Base-by-base conservation (phyloP, 2,888 invertebrate species). In the Hypomecis atomaria region DNA sequence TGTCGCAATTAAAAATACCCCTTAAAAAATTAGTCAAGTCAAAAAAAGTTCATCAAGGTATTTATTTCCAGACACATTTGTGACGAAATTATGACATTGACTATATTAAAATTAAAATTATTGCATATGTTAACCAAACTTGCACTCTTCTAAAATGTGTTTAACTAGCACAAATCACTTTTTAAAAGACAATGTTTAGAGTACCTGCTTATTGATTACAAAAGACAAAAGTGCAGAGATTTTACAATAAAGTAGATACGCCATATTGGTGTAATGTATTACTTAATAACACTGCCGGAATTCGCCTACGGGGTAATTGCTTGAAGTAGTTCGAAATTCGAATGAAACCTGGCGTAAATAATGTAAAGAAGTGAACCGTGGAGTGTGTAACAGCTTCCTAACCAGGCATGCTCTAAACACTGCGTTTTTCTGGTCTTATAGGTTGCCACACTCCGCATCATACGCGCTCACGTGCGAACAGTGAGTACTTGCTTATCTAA, bases 381-480 rank as follows among this genome's bases (percentile, higher is more conserved):
- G 77, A 77, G 81, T 84, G 85, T 84, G 78, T 82, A 86, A 79
- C 81, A 77, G 91, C 90, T 91, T 91, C 82, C 88, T 92, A 91
- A 90, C 90, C 82, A 79, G 88, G 92, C 92, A 92, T 92, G 91
- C 90, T 84, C 88, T 90, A 92, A 91, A 90, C 87, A 87, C 88
- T 84, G 88, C 87, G 83, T 90, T 91, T 89, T 91, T 84, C 90
- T 83, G 71, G 84, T 87, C 87, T 88, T 77, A 74, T 93, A 94
- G 94, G 94, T 94, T 93, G 89, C 92, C 92, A 81, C 92, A 94
- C 89, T 93, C 94, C 72, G 93, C 94, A 78, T 92, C 93, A 84
- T 94, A 94, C 91, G 94, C 94, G 86, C 93, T 94, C 85, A 94
- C 93, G 85, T 94, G 94, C 88, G 93, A 94, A 93, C 94, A 94